These are phyloP conservation scores for Calonectris borealis DNA, from an alignment of 2,113 vertebrate genomes.

Conservation along the genomic window DNA sequence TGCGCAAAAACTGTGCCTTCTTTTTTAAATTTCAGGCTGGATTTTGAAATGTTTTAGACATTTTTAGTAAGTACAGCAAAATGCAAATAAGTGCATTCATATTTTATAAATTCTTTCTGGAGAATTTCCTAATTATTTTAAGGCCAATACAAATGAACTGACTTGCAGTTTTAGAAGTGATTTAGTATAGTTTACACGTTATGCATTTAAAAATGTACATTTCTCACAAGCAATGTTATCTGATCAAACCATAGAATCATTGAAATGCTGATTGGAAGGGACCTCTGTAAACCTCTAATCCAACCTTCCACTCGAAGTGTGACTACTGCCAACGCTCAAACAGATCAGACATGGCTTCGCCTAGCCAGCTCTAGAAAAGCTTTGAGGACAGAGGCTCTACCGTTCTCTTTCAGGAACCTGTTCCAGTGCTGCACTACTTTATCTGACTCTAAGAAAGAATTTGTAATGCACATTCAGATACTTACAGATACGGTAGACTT, in stretches of 20 bases:
- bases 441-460: background rate
- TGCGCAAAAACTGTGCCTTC: background rate
- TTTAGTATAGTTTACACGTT: background rate
- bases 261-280: background rate
- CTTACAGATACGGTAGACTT: background rate
- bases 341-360: background rate
- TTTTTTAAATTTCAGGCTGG: background rate
- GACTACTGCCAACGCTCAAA: background rate
- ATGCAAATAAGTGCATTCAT: background rate
- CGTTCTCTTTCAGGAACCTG: background rate
- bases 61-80: background rate
- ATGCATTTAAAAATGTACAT: background rate
- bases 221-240: background rate
- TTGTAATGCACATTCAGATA: background rate
- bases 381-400: background rate
- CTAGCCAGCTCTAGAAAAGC: background rate
- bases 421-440: background rate
- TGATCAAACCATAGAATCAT: background rate
- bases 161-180: background rate
- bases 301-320: background rate
- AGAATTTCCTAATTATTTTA: background rate
- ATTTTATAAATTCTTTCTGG: background rate
- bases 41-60: background rate
- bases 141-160: background rate
- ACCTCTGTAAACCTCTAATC: background rate